Evolutionary conservation across 2,888 invertebrate genomes (phyloP).

Genomic region (Volucella inflata): DNA sequence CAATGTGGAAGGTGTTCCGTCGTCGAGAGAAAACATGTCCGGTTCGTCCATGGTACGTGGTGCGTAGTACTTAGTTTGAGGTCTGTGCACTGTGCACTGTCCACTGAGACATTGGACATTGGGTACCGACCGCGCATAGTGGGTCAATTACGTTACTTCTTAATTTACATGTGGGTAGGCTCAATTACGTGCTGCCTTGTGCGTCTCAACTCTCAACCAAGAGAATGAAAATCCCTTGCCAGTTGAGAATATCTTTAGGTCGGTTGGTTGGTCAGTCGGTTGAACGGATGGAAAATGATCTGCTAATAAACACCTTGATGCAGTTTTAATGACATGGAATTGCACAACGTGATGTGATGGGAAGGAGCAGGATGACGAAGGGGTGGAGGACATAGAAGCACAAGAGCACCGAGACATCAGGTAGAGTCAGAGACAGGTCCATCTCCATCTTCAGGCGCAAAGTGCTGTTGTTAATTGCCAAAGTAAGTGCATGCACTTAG

Average conservation of each 20-base stretch:
- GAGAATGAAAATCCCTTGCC: slow-evolving; percentile 2
- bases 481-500: slow-evolving; percentile 73
- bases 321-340: slow-evolving; percentile 73
- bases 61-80: too few relatives aligned
- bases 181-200: slow-evolving; percentile 53
- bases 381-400: neutral
- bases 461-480: slow-evolving; percentile 69
- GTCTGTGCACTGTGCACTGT: too few relatives aligned
- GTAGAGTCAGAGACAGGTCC: too few relatives aligned
- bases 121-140: slow-evolving; percentile 20
- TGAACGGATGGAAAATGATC: slow-evolving; percentile 62
- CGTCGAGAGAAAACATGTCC: slow-evolving; percentile 27
- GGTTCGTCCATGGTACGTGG: neutral
- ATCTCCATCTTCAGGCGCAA: slow-evolving; percentile 29
- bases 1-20: slow-evolving; percentile 69
- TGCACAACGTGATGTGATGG: slow-evolving; percentile 40
- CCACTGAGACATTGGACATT: neutral
- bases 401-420: neutral
- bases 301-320: slow-evolving; percentile 75
- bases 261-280: neutral
- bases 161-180: slow-evolving; percentile 72
- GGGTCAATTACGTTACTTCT: slow-evolving; percentile 74
- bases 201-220: slow-evolving; percentile 24
- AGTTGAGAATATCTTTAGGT: too few relatives aligned
- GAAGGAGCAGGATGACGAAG: slow-evolving; percentile 11